Conservation (phyloP, 1,140 invertebrate genomes). For the Ceratina calcarata region DNA sequence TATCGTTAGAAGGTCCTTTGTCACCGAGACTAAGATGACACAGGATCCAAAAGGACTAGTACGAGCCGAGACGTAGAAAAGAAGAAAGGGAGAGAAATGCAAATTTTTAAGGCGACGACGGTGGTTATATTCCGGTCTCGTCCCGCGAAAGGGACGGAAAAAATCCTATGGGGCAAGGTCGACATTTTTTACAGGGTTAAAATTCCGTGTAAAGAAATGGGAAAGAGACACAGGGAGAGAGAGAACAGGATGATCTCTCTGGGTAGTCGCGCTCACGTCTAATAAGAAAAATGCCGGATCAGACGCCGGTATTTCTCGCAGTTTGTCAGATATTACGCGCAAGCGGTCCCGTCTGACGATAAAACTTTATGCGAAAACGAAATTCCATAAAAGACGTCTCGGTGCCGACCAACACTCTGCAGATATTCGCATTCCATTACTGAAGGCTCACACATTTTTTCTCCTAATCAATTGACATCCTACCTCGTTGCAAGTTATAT, state of each 20-base stretch:
- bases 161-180: conserved; percentile 37
- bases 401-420: background rate
- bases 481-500: background rate
- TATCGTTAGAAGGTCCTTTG: conserved; percentile 50
- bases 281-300: conserved; percentile 40
- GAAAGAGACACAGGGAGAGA: background rate
- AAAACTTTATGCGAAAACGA: conserved; percentile 8
- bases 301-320: background rate
- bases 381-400: background rate
- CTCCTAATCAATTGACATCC: background rate
- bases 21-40: conserved; percentile 30
- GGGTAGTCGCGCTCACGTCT: conserved; percentile 3
- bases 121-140: conserved; percentile 18
- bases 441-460: background rate
- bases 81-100: conserved; percentile 50
- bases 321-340: conserved; percentile 27
- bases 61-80: background rate
- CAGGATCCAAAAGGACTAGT: background rate
- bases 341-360: background rate
- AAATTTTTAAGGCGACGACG: conserved; percentile 36
- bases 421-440: background rate
- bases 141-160: conserved; percentile 30
- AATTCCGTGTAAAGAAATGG: background rate
- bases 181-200: conserved; percentile 43
- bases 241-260: background rate